phyloP scores from a whole-genome alignment of 2,113 vertebrate genomes.

The Malurus cyaneus region DNA sequence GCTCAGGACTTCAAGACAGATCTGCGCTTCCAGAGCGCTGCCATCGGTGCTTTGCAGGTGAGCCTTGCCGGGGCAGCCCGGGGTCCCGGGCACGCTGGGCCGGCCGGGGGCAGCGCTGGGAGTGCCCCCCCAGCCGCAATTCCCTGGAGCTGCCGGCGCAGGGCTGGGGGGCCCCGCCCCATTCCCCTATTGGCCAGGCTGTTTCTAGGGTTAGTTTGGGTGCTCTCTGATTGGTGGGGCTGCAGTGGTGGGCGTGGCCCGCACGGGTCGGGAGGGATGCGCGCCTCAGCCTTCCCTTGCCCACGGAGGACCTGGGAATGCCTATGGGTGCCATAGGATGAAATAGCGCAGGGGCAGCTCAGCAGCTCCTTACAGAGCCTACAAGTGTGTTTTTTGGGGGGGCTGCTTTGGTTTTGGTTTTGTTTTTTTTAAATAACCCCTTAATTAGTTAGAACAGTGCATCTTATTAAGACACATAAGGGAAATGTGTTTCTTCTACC shows the following conservation, averaged over 20 bases:
- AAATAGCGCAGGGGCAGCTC: not conserved
- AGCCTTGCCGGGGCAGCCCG: accelerated
- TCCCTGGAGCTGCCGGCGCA: not conserved
- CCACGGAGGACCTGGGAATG: not conserved
- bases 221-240: slow-evolving; percentile 47
- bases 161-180: not conserved
- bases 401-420: not conserved
- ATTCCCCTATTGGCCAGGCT: slow-evolving; percentile 52
- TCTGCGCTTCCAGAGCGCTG: slow-evolving; percentile 86
- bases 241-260: not conserved
- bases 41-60: slow-evolving; percentile 89
- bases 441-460: not conserved
- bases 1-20: slow-evolving; percentile 90
- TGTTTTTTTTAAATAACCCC: not conserved
- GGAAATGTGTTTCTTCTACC: not conserved
- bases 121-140: too few species aligned
- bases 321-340: accelerated
- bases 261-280: accelerated
- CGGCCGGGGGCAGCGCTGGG: too few species aligned
- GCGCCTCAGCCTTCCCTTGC: not conserved
- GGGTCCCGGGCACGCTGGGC: not conserved
- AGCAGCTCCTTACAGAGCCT: not conserved
- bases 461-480: not conserved
- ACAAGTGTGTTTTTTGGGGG: accelerated
- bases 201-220: slow-evolving; percentile 65